A percentile compares a stretch with the other conserved stretches of the same genome.
Evolutionary conservation across 2,113 vertebrate genomes (phyloP).

Genomic region (Solea solea): DNA sequence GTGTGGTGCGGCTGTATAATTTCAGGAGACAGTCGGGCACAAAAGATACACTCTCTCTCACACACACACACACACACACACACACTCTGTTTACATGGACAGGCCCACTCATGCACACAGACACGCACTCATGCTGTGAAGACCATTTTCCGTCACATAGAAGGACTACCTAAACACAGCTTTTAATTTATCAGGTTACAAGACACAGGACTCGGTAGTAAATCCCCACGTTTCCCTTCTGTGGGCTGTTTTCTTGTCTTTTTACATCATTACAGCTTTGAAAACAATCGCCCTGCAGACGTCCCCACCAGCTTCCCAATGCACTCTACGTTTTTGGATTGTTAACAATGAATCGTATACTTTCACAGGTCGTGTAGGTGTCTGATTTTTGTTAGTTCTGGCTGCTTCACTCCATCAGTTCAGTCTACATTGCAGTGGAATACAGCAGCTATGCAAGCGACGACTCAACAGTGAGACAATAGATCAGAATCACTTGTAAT

Average conservation of each 20-base stretch:
- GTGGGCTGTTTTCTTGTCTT: not conserved
- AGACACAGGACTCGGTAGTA: conserved; percentile 12
- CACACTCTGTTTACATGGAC: conserved; percentile 47
- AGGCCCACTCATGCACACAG: conserved; percentile 18
- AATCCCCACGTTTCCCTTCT: conserved; percentile 5
- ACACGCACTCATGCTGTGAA: conserved; percentile 60
- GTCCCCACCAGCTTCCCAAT: not conserved
- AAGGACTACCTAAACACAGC: conserved; percentile 37
- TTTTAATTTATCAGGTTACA: conserved; percentile 43
- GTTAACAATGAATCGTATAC: conserved; percentile 17
- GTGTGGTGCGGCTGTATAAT: not conserved
- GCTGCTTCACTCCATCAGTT: not conserved
- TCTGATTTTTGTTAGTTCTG: not conserved
- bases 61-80: conserved; percentile 29
- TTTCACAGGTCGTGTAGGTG: conserved; percentile 1
- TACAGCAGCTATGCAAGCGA: not conserved
- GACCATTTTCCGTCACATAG: conserved; percentile 17
- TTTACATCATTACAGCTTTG: not conserved
- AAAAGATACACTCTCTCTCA: conserved; percentile 6
- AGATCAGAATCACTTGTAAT: not conserved
- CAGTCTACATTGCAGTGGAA: not conserved
- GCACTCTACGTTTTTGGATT: conserved; percentile 10
- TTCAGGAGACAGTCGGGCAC: conserved; percentile 41
- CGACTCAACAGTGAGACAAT: not conserved
- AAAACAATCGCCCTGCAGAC: conserved; percentile 7